These are phyloP conservation scores for Thysanoteuthis rhombus DNA, from an alignment of 2,888 invertebrate genomes.

Conservation along the genomic window DNA sequence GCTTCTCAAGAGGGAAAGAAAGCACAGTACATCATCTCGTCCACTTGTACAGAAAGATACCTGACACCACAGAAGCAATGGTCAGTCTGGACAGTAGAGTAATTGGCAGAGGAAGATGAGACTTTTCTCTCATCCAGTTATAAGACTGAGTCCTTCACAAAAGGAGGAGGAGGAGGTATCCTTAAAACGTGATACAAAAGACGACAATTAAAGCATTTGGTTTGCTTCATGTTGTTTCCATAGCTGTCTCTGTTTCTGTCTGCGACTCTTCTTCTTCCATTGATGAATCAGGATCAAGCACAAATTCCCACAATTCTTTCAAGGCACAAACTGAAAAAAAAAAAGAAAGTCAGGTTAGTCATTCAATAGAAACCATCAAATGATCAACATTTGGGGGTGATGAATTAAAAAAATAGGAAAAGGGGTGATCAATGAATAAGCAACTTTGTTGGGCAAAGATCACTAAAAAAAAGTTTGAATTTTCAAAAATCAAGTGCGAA, in stretches of 20 bases:
- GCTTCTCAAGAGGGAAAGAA: neutral
- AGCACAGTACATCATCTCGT: neutral
- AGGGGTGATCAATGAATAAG: no score
- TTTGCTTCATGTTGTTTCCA: slow-evolving; percentile 15
- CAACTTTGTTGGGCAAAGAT: no score
- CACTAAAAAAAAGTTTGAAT: no score
- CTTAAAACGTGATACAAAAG: neutral
- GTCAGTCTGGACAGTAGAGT: neutral
- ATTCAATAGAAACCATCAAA: no score
- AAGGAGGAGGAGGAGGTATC: neutral
- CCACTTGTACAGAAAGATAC: neutral
- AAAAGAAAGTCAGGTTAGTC: no score
- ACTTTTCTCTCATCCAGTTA: neutral
- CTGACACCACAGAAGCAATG: neutral
- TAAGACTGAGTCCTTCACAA: neutral
- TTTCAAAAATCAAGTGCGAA: no score
- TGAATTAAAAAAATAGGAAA: no score
- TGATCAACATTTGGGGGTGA: no score
- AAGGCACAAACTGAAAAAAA: slow-evolving; percentile 45
- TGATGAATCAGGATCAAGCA: slow-evolving; percentile 40
- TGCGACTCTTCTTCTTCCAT: slow-evolving; percentile 15
- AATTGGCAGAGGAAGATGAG: neutral
- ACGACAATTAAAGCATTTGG: neutral
- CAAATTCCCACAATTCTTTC: slow-evolving; percentile 50
- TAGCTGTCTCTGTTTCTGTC: neutral